Conservation (phyloP, 2,888 invertebrate species). For the Ophioninae sp. region DNA sequence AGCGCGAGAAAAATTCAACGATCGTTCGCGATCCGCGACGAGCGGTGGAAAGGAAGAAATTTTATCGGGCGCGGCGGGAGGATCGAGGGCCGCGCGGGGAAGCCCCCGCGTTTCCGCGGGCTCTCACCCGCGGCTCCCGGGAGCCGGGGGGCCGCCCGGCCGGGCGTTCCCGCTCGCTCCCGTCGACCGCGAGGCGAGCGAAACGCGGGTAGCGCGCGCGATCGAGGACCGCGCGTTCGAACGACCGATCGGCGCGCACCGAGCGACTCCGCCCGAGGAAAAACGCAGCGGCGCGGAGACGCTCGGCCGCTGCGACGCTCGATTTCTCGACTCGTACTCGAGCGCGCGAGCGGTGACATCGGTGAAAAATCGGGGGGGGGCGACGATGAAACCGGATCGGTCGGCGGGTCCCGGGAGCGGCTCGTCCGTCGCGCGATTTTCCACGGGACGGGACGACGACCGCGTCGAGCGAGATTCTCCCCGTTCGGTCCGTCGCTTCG, state of each 20-base stretch:
- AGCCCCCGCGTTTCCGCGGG: constrained; percentile 62
- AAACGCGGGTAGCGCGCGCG: constrained; percentile 11
- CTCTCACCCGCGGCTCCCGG: constrained; percentile 65
- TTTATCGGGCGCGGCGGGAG: constrained; percentile 20
- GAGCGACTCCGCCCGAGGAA: too few species aligned
- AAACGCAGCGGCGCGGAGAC: neutral
- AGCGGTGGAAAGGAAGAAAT: neutral
- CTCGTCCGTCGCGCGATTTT: too few species aligned
- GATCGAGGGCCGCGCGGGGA: constrained; percentile 44
- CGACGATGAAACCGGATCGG: too few species aligned
- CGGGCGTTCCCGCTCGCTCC: constrained; percentile 41
- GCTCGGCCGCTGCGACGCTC: too few species aligned
- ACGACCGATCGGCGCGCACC: constrained; percentile 12
- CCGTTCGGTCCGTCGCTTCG: too few species aligned
- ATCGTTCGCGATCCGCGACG: constrained; percentile 3
- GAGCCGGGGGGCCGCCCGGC: constrained; percentile 18
- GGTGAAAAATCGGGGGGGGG: too few species aligned
- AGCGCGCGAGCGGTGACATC: too few species aligned
- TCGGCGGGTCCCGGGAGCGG: too few species aligned
- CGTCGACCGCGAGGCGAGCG: constrained; percentile 33
- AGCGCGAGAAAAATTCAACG: neutral
- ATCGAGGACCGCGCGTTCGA: constrained; percentile 5
- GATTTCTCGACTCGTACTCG: too few species aligned
- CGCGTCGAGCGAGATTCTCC: too few species aligned
- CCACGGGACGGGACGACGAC: too few species aligned